phyloP scores from a whole-genome alignment of 1,140 invertebrate genomes.

The Drosophila athabasca region DNA sequence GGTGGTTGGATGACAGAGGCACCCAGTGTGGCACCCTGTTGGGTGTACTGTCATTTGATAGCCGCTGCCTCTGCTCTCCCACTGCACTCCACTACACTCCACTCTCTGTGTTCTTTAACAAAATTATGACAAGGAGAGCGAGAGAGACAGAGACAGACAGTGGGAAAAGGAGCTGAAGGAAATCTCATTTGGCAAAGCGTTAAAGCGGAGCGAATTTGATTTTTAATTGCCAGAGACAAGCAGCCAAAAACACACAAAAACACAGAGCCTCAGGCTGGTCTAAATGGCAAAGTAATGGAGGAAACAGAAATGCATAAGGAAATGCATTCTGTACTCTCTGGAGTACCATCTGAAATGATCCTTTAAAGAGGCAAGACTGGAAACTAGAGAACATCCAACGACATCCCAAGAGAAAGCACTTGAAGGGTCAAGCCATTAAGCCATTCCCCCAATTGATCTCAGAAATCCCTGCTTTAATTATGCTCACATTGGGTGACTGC shows the following conservation, averaged over 20 bases:
- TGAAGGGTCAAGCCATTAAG: too few species aligned
- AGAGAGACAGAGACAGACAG: not conserved
- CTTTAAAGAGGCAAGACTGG: too few species aligned
- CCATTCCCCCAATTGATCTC: too few species aligned
- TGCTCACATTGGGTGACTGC: constrained; percentile 25
- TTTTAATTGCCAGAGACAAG: constrained; percentile 73
- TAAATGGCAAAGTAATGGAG: too few species aligned
- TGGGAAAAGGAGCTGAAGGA: not conserved
- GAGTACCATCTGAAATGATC: too few species aligned
- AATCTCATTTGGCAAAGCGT: constrained; percentile 70
- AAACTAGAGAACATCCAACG: too few species aligned
- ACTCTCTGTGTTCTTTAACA: constrained; percentile 66
- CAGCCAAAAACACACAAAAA: not conserved
- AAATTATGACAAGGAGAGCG: constrained; percentile 62
- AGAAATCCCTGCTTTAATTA: constrained; percentile 3
- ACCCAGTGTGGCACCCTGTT: constrained; percentile 6
- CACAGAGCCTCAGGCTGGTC: not conserved
- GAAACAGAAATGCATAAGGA: too few species aligned
- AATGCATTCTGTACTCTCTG: too few species aligned
- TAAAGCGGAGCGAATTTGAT: constrained; percentile 70
- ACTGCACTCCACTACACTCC: not conserved
- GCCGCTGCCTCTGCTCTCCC: constrained; percentile 24
- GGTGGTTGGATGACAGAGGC: not conserved
- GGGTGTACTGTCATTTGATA: constrained; percentile 68
- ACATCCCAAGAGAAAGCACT: too few species aligned